A percentile compares a stretch with the other conserved stretches of the same genome.
phyloP scores from a whole-genome alignment of 2,113 vertebrate genomes.

The Gorsachius goisagi region DNA sequence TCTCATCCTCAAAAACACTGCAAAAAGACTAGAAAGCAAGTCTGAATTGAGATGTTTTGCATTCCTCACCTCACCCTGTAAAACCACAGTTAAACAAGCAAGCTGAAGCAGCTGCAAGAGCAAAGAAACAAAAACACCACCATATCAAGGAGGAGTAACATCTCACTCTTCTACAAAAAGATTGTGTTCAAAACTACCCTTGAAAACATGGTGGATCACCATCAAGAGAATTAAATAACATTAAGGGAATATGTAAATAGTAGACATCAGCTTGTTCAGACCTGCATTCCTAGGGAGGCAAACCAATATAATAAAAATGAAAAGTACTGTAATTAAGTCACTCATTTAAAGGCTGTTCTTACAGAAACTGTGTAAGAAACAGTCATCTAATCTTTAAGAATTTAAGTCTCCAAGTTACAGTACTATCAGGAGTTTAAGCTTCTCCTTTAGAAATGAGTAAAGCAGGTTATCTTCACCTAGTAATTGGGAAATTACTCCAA shows the following conservation, averaged over 20 bases:
- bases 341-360: not conserved
- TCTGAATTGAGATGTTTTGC: not conserved
- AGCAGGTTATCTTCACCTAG: not conserved
- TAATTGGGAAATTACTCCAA: not conserved
- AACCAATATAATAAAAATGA: not conserved
- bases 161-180: not conserved
- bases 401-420: not conserved
- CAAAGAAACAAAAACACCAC: not conserved
- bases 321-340: not conserved
- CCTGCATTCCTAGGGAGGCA: not conserved
- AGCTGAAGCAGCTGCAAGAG: constrained; percentile 1
- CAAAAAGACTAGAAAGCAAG: not conserved
- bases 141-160: not conserved
- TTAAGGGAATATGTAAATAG: not conserved
- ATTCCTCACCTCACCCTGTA: not conserved
- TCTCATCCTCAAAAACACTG: not conserved
- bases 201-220: not conserved
- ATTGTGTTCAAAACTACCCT: not conserved
- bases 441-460: not conserved
- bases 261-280: not conserved
- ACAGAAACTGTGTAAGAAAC: not conserved
- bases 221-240: not conserved
- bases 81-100: not conserved
- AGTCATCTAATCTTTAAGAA: not conserved
- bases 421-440: not conserved